Evolutionary conservation across 2,113 vertebrate species (phyloP).

Genomic region (Sterrhoptilus dennistouni): DNA sequence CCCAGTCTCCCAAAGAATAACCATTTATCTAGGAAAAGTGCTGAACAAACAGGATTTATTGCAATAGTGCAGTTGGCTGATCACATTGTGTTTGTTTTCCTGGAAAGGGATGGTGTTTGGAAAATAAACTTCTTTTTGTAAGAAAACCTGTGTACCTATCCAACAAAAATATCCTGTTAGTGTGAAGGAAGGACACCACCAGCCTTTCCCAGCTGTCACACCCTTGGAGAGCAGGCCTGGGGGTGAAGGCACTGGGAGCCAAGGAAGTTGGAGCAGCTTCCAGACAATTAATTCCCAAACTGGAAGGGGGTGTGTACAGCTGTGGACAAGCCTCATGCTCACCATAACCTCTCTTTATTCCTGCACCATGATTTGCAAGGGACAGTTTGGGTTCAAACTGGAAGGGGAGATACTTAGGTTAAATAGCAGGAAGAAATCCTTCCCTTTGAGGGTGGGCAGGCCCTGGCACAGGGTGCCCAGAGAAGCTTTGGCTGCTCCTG

Average conservation of each 20-base stretch:
- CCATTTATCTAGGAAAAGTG: background rate
- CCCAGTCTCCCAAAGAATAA: background rate
- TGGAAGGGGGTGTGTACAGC: background rate
- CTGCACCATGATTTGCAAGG: background rate
- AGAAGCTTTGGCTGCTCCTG: background rate
- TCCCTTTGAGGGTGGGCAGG: background rate
- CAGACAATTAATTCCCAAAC: background rate
- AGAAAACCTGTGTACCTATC: background rate
- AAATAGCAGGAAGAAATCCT: background rate
- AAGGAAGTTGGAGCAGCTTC: background rate
- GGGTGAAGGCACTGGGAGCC: background rate
- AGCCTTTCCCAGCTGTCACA: background rate
- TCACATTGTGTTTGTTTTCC: background rate
- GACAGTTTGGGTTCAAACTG: background rate
- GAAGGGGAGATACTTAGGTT: background rate
- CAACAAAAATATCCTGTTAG: background rate
- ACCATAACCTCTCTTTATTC: background rate
- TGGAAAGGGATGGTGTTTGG: background rate
- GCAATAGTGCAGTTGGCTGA: background rate
- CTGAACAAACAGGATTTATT: background rate
- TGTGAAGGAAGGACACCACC: background rate
- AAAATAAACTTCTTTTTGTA: background rate
- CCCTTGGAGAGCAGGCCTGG: background rate
- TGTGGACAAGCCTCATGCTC: background rate
- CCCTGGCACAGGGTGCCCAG: background rate